Evolutionary conservation across 1,140 invertebrate genomes (phyloP).

Genomic region (Calycopis cecrops): DNA sequence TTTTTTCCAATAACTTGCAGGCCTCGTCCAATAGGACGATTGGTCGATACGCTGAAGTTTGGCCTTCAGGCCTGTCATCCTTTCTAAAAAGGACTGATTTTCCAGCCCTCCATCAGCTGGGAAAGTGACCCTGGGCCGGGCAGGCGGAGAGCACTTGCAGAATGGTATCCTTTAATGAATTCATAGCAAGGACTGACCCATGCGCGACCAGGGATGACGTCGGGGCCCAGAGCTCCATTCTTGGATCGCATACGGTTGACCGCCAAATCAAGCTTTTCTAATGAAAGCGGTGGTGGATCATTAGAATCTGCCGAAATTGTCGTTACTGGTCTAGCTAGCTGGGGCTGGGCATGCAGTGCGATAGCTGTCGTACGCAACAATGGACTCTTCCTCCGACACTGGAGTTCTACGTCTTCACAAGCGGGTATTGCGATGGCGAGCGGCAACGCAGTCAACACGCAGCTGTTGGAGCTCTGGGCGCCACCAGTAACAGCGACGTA

Average conservation of each 20-base stretch:
- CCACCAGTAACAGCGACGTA: neutral
- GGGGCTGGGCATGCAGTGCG: neutral
- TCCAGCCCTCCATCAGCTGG: neutral
- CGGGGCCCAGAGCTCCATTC: neutral
- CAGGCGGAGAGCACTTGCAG: neutral
- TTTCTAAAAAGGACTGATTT: neutral
- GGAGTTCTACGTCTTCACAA: neutral
- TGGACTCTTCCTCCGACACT: neutral
- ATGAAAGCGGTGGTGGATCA: neutral
- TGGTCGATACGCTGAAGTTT: neutral
- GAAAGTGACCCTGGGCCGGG: neutral
- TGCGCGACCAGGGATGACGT: neutral
- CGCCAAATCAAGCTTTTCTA: neutral
- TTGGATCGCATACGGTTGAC: neutral
- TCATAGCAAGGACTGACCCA: conserved; percentile 3
- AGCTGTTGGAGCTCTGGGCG: neutral
- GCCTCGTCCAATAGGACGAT: too few relatives aligned
- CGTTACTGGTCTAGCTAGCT: neutral
- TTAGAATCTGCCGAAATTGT: neutral
- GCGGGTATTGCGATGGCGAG: neutral
- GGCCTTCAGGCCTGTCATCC: conserved; percentile 1
- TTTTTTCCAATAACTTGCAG: neutral
- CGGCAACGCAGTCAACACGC: neutral
- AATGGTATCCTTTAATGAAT: neutral
- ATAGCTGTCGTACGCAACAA: too few relatives aligned